phyloP scores from a whole-genome alignment of 2,113 vertebrate species.

The Danionella cerebrum region DNA sequence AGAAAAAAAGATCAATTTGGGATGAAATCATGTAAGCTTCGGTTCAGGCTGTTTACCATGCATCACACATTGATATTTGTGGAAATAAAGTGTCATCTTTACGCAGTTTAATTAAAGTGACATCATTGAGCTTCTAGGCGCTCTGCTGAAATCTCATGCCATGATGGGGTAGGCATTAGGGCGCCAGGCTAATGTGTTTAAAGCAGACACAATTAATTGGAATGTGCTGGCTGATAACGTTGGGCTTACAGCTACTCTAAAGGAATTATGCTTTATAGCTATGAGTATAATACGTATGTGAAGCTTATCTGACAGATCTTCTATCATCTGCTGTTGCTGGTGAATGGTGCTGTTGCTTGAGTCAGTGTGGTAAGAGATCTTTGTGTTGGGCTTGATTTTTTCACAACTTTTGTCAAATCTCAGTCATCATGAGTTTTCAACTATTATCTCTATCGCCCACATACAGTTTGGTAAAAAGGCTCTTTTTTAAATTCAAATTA shows the following conservation, averaged over 20 bases:
- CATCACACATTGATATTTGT: not conserved
- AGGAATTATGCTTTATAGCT: constrained; percentile 61
- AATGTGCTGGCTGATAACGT: constrained; percentile 53
- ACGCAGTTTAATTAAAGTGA: constrained; percentile 54
- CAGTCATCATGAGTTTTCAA: no score
- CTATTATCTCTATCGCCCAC: no score
- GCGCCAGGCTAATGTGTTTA: constrained; percentile 66
- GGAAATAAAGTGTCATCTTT: constrained; percentile 31
- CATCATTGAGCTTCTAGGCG: constrained; percentile 51
- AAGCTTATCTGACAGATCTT: constrained; percentile 56
- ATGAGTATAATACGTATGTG: constrained; percentile 61
- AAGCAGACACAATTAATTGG: constrained; percentile 66
- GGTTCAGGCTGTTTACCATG: constrained; percentile 39
- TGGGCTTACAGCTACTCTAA: constrained; percentile 65
- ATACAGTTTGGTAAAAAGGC: no score
- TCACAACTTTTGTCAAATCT: no score
- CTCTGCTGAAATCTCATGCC: constrained; percentile 40
- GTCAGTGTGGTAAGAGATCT: no score
- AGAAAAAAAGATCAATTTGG: no score
- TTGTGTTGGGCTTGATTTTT: no score
- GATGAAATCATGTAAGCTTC: constrained; percentile 20
- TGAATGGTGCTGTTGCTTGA: constrained; percentile 49
- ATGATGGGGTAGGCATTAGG: constrained; percentile 47
- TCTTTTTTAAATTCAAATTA: constrained; percentile 24
- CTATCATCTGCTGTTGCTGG: constrained; percentile 35